phyloP scores from a whole-genome alignment of 2,113 vertebrate genomes.

The Xyliphius kryptos region DNA sequence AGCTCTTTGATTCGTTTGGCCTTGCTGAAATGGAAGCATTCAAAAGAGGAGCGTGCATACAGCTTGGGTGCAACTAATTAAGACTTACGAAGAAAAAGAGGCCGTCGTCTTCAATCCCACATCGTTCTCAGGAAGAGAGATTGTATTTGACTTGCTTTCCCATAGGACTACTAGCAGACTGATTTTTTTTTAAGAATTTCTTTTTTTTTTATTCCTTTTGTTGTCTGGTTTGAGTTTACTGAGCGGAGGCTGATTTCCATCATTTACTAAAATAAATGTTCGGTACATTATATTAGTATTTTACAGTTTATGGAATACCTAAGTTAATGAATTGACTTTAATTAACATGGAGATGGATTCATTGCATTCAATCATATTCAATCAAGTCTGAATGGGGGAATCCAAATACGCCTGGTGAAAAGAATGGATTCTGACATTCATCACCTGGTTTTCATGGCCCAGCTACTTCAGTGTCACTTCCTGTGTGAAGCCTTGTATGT shows the following conservation, averaged over 20 bases:
- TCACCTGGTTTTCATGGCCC: conserved; percentile 23
- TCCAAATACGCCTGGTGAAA: conserved; percentile 14
- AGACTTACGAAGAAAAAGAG: conserved; percentile 51
- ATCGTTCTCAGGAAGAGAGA: conserved; percentile 58
- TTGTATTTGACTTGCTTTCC: conserved; percentile 61
- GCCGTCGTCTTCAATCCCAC: conserved; percentile 60
- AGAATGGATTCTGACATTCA: conserved; percentile 28
- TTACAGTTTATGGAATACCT: not conserved
- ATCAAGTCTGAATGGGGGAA: conserved; percentile 16
- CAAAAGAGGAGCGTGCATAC: conserved; percentile 47
- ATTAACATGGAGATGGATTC: not conserved
- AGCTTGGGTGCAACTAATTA: conserved; percentile 58
- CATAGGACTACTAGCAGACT: conserved; percentile 53
- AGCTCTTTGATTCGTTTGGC: conserved; percentile 41
- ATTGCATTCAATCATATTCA: conserved; percentile 10
- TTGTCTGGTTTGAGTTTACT: conserved; percentile 19
- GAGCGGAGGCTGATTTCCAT: conserved; percentile 16
- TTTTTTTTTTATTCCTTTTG: conserved; percentile 19
- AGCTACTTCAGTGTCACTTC: conserved; percentile 19
- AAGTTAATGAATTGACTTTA: not conserved
- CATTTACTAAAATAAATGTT: too few species aligned
- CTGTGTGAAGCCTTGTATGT: conserved; percentile 28
- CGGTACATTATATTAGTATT: not conserved
- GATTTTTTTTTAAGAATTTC: conserved; percentile 39
- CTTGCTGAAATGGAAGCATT: conserved; percentile 41